These are phyloP conservation scores for Allobates femoralis DNA, from an alignment of 2,797 vertebrate genomes.

Conservation along the genomic window DNA sequence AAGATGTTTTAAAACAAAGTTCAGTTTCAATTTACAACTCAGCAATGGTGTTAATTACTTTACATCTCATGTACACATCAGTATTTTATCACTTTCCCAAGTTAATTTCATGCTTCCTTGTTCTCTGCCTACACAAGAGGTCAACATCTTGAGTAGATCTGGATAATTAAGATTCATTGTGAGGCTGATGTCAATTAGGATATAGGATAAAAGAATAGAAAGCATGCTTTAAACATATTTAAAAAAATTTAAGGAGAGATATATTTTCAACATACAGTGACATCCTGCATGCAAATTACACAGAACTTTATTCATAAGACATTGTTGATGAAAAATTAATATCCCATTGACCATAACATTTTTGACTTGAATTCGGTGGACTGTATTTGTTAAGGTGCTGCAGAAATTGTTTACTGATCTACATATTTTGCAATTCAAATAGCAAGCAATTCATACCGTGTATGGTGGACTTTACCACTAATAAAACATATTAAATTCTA, in stretches of 20 bases:
- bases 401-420: background rate
- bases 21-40: conserved; percentile 33
- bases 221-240: conserved; percentile 13
- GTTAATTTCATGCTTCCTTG: conserved; percentile 40
- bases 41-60: conserved; percentile 27
- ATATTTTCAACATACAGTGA: background rate
- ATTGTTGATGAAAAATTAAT: background rate
- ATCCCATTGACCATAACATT: background rate
- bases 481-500: background rate
- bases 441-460: background rate
- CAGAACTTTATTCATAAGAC: background rate
- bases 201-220: background rate
- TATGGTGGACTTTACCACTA: background rate
- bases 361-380: background rate
- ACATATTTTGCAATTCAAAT: background rate
- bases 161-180: conserved; percentile 41
- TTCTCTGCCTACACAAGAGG: conserved; percentile 7
- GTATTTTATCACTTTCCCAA: conserved; percentile 9
- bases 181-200: conserved; percentile 15
- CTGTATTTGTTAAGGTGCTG: background rate
- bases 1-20: conserved; percentile 26
- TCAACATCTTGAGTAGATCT: background rate
- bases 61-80: conserved; percentile 5
- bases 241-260: background rate
- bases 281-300: background rate